These are phyloP conservation scores for Cuculus canorus DNA, from an alignment of 2,797 vertebrate species.

Conservation along the genomic window DNA sequence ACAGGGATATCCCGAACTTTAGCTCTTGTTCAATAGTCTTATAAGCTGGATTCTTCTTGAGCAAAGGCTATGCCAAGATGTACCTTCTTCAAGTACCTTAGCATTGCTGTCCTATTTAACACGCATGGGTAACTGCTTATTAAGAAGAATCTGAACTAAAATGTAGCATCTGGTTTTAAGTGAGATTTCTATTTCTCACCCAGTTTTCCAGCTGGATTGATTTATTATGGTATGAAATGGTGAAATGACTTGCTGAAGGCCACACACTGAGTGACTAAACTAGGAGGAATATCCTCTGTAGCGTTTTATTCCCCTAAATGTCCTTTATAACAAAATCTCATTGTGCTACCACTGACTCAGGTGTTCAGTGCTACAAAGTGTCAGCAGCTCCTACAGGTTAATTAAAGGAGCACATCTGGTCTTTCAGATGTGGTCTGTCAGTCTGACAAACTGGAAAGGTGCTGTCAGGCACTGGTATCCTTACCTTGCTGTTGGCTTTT, in stretches of 20 bases:
- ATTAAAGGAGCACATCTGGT: background rate
- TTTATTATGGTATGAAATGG: background rate
- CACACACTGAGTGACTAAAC: background rate
- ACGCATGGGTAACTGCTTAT: background rate
- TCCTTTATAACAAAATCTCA: background rate
- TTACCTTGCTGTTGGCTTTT: background rate
- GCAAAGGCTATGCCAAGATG: background rate
- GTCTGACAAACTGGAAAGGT: background rate
- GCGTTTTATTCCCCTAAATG: background rate
- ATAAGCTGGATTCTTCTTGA: background rate
- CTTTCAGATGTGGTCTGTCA: background rate
- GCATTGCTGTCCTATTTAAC: background rate
- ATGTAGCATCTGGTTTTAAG: background rate
- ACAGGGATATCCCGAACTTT: background rate
- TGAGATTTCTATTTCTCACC: background rate
- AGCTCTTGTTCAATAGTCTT: background rate
- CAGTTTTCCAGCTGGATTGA: slow-evolving; percentile 18
- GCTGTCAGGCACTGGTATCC: background rate
- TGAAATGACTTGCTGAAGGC: slow-evolving; percentile 17
- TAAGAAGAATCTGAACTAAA: background rate
- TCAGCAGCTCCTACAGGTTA: background rate
- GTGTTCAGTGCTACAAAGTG: background rate
- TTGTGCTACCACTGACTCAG: background rate
- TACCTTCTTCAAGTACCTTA: background rate
- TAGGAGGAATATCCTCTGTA: background rate